These are phyloP conservation scores for Zosterops hypoxanthus DNA, from an alignment of 2,113 vertebrate genomes.

Conservation along the genomic window DNA sequence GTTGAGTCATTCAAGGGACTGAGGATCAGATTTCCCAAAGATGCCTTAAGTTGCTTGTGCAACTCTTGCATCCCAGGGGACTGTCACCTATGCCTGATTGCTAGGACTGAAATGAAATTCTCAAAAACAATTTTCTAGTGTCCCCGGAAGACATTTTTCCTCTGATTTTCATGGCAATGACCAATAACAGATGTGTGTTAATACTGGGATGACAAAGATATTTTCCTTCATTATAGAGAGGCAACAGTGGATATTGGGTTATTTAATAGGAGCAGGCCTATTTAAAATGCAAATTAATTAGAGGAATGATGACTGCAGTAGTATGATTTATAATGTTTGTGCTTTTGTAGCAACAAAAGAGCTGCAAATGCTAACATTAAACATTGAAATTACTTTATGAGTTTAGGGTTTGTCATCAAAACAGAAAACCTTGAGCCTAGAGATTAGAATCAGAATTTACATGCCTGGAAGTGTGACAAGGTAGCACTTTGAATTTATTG, in stretches of 20 bases:
- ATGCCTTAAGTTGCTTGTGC: not conserved
- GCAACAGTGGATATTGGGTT: not conserved
- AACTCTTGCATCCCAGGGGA: not conserved
- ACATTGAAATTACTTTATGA: not conserved
- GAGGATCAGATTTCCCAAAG: not conserved
- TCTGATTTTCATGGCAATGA: not conserved
- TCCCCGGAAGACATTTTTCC: not conserved
- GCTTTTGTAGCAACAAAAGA: not conserved
- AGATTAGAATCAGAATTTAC: not conserved
- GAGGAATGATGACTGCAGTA: not conserved
- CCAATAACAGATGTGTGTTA: accelerated
- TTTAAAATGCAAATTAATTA: not conserved
- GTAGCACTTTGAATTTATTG: not conserved
- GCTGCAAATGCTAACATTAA: not conserved
- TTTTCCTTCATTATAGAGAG: not conserved
- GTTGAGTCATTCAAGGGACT: not conserved
- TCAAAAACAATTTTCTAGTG: not conserved
- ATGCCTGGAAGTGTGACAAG: not conserved
- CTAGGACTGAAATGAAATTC: not conserved
- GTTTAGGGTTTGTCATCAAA: not conserved
- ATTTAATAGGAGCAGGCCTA: not conserved
- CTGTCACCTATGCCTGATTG: not conserved
- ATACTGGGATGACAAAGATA: not conserved
- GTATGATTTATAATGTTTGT: not conserved
- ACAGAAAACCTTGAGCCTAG: not conserved